Evolutionary conservation across 2,797 vertebrate species (phyloP).

Genomic region (Glyptemys insculpta): DNA sequence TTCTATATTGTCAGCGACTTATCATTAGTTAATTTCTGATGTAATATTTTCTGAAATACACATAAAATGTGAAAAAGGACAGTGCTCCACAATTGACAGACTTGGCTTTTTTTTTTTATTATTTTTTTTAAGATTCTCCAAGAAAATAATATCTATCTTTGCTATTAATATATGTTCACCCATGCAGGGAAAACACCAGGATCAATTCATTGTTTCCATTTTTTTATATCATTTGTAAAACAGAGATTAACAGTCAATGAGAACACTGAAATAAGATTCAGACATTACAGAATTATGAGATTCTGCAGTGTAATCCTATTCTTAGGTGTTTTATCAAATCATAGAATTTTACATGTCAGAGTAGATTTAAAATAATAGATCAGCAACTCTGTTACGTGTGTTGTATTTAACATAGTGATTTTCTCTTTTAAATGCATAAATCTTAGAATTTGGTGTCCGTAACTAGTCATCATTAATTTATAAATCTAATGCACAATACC

Average conservation of each 20-base stretch:
- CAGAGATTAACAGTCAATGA: not conserved
- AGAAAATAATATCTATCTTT: not conserved
- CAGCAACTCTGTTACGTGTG: not conserved
- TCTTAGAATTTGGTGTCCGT: too few species aligned
- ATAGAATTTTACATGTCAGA: not conserved
- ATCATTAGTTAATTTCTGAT: not conserved
- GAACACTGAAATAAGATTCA: not conserved
- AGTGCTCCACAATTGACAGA: not conserved
- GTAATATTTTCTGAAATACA: not conserved
- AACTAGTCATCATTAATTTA: not conserved
- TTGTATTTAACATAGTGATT: not conserved
- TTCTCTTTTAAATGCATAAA: not conserved
- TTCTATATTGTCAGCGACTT: not conserved
- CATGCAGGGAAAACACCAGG: not conserved
- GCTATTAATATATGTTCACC: not conserved
- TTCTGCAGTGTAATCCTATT: not conserved
- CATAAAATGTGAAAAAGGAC: not conserved
- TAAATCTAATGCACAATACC: conserved; percentile 23
- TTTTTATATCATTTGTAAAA: not conserved
- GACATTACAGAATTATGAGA: not conserved
- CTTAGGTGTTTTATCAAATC: not conserved
- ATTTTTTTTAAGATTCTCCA: not conserved
- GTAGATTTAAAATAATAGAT: not conserved
- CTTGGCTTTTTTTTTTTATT: not conserved
- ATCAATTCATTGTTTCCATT: not conserved